A percentile compares a stretch with the other conserved stretches of the same genome.
Evolutionary conservation across 2,113 vertebrate species (phyloP).

Genomic region (Oncorhynchus mykiss): DNA sequence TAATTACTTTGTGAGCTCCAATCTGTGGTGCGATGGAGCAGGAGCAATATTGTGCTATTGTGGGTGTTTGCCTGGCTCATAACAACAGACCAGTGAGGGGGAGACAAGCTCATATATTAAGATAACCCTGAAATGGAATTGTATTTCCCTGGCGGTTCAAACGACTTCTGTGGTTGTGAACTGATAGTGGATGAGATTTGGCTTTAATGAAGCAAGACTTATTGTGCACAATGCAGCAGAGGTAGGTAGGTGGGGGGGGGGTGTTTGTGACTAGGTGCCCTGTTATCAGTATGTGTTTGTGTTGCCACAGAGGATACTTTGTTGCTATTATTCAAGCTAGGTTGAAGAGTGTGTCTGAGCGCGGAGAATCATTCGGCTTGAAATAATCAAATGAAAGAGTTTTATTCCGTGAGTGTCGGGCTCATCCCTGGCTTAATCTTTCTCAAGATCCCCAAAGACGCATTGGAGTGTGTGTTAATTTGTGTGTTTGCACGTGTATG

Average conservation of each 20-base stretch:
- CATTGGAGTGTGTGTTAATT: constrained; percentile 12
- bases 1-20: constrained; percentile 74
- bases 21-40: constrained; percentile 54
- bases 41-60: constrained; percentile 66
- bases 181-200: constrained; percentile 74
- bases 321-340: constrained; percentile 36
- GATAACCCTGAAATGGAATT: constrained; percentile 72
- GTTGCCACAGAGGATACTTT: constrained; percentile 16
- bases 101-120: constrained; percentile 75
- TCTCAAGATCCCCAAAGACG: constrained; percentile 55
- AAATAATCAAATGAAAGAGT: constrained; percentile 65
- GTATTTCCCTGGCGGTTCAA: constrained; percentile 74
- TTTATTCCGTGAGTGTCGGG: constrained; percentile 48
- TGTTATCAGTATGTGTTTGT: constrained; percentile 31
- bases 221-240: constrained; percentile 66
- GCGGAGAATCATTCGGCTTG: constrained; percentile 57
- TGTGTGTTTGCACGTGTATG: constrained; percentile 4
- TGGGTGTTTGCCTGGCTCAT: constrained; percentile 71
- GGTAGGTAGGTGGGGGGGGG: constrained; percentile 26
- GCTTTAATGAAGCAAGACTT: constrained; percentile 78
- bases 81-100: constrained; percentile 68
- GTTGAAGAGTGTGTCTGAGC: constrained; percentile 42
- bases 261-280: constrained; percentile 42
- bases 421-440: constrained; percentile 48
- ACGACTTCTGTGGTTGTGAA: constrained; percentile 72